Conservation (phyloP, 2,888 invertebrate genomes). For the Aphodius granarius region DNA sequence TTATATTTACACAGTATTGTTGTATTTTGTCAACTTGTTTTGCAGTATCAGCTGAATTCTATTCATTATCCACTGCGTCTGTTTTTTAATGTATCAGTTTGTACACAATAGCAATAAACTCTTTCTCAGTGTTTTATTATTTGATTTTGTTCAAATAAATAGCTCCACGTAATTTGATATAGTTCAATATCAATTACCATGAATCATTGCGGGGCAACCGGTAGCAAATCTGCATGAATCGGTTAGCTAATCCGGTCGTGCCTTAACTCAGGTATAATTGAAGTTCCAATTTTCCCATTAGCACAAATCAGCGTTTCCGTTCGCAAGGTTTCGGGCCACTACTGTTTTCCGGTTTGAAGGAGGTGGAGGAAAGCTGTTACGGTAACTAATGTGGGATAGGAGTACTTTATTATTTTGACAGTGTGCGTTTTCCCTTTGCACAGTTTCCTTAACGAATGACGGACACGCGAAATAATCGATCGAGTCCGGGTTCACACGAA, state of each 20-base stretch:
- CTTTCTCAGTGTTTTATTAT: not conserved
- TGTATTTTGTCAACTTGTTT: not conserved
- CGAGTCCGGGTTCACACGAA: not conserved
- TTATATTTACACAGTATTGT: not conserved
- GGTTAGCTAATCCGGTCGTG: not conserved
- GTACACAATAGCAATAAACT: not conserved
- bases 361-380: not conserved
- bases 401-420: slow-evolving; percentile 13
- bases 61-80: not conserved
- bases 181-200: not conserved
- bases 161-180: not conserved
- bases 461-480: slow-evolving; percentile 14
- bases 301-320: slow-evolving; percentile 5
- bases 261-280: slow-evolving; percentile 12
- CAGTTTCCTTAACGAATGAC: slow-evolving; percentile 11
- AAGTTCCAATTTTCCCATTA: slow-evolving; percentile 15
- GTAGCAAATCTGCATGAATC: not conserved
- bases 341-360: not conserved
- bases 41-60: not conserved
- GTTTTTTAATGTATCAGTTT: not conserved
- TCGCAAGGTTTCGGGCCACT: not conserved
- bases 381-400: not conserved
- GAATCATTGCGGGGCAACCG: not conserved
- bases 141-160: no score
- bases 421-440: slow-evolving; percentile 4